A percentile compares a stretch with the other conserved stretches of the same genome.
These are phyloP conservation scores for Semaprochilodus insignis DNA, from an alignment of 2,797 vertebrate genomes.

Conservation along the genomic window DNA sequence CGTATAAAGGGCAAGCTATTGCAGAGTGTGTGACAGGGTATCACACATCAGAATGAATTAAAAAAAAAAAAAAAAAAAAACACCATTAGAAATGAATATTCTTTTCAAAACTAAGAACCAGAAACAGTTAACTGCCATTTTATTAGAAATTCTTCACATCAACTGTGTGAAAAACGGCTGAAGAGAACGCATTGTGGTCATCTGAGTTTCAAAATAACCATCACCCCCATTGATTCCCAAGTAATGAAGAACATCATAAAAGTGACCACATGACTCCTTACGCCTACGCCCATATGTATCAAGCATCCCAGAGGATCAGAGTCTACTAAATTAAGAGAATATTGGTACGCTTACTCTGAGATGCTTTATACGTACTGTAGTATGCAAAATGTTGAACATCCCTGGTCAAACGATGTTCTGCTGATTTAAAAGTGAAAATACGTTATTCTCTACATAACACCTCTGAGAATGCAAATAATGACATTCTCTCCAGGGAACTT, in stretches of 20 bases:
- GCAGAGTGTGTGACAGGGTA: constrained; percentile 45
- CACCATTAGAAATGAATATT: neutral
- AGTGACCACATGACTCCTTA: neutral
- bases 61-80: no score
- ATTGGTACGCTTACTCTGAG: neutral
- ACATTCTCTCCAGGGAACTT: no score
- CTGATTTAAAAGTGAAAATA: no score
- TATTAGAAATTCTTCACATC: constrained; percentile 50
- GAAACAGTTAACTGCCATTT: constrained; percentile 34
- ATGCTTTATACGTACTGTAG: neutral
- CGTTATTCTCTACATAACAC: no score
- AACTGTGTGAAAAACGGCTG: constrained; percentile 34
- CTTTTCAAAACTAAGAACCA: neutral
- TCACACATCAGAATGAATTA: constrained; percentile 10
- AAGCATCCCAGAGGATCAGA: neutral
- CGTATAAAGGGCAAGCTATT: constrained; percentile 50
- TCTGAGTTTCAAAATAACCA: neutral
- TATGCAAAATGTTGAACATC: no score
- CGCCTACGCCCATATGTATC: neutral
- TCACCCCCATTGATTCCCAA: neutral
- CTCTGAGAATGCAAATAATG: no score
- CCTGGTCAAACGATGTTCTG: no score
- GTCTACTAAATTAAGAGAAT: neutral
- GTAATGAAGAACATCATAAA: neutral
- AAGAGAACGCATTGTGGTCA: constrained; percentile 14